Base-by-base conservation (phyloP, 1,140 invertebrate genomes). In the Trigoniulus corallinus region DNA sequence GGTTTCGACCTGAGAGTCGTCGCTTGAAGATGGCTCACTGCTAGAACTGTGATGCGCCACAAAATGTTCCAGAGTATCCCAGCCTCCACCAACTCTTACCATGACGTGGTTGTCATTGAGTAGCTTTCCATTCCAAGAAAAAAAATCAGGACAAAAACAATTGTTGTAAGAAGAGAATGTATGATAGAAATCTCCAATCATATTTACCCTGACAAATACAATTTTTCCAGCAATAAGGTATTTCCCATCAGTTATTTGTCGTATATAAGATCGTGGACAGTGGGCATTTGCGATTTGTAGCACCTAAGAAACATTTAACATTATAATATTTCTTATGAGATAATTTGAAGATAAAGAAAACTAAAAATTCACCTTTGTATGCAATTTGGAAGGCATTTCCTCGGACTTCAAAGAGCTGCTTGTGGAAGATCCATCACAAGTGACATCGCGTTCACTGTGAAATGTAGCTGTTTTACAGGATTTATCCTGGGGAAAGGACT, bases 51-150 rank as follows among this genome's bases (percentile, higher is more conserved):
- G 79, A 70, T 84, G 89, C 59, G 82, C 76, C 60, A 93, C 72
- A 67, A 91, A 94, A 68, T 92, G 85, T 62, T 89, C 84, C 61
- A 94, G 70, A 10, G 88, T 92, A 66, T 92, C 85, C 88, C 87
- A 92, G 41, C 87, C 72, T 25, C 88, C 88, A 41, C 88, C 88
- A 20, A 93, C 87, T 59, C 89, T 75, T 12, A 94, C 88, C 88
- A 93, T 94, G 70, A 91, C 88, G 66, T 88, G 84, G 41, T 79
- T 74, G 43, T 82, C 82, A 62, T 87, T 87, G 58, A 88, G 68
- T 57, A 88, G 65, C 84, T 88, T 68, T 13, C n/a, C n/a, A n/a
- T n/a, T n/a, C n/a, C 70, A 72, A 57, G 39, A 26, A 29, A 51
- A 34, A 15, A 7, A 34, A 34, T 7, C 15, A 34, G 7, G 15